Base-by-base conservation (phyloP, 2,888 invertebrate species). In the Clistopyga incitator region DNA sequence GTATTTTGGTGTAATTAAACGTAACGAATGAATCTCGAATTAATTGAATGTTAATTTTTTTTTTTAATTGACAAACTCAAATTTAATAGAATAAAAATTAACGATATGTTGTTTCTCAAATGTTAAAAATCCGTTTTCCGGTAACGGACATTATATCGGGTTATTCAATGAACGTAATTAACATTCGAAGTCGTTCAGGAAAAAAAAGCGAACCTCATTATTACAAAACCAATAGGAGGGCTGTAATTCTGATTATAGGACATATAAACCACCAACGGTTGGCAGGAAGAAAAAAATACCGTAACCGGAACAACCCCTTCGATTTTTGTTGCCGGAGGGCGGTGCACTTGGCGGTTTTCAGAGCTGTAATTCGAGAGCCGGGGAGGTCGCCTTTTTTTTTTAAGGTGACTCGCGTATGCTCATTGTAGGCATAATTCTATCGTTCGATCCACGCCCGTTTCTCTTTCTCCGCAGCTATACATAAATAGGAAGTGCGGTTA, bases 401-500 rank as follows among this genome's bases (percentile, higher is more conserved):
- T 42, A 45, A 6, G 20, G 25, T 29, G 50, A 29, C 67, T 25
- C 45, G 29, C 8, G 56, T 56, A 23, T 20, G 42, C 25, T 47
- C 47, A 68, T 70, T 52, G 70, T 42, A 38, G 29, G 25, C 42
- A 45, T 25, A 71, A 23, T 54, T 70, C 70, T 15, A 70, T 70
- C 70, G 54, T 67, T 25, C 47, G 25, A 23, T 45, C 42, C 67
- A 47, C 67, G n/a, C 67, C 47, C 47, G 25, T 47, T 25, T 50
- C n/a, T 23, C 65, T 18, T 34, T 38, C 54, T 54, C 70, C 15
- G 8, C 3, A 47, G 6, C 25, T 18, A 23, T 23, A 15, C n/a
- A 59, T 45, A 79, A 82, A 84, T 84, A 67, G 83, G 83, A 84
- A 80, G 83, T 84, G 83, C 83, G 83, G 80, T 83, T 83, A 72